phyloP scores from a whole-genome alignment of 2,113 vertebrate genomes.

The Oncorhynchus gorbuscha region DNA sequence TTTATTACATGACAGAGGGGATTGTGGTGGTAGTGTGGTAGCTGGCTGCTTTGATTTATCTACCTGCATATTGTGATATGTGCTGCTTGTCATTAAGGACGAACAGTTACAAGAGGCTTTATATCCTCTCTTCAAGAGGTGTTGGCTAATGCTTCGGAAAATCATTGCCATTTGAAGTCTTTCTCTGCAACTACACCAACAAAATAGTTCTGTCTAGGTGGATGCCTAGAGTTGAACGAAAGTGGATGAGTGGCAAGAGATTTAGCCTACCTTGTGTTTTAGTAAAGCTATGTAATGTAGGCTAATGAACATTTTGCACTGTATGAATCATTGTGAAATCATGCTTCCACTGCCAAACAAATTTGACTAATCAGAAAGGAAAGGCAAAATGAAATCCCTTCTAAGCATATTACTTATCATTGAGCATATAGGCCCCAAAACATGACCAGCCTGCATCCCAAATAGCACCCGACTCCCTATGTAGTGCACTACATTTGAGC shows the following conservation, averaged over 20 bases:
- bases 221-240: no score
- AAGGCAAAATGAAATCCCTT: no score
- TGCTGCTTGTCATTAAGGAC: conserved; percentile 52
- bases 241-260: no score
- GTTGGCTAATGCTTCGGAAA: conserved; percentile 30
- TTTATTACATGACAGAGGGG: conserved; percentile 64
- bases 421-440: neutral
- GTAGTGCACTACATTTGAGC: no score
- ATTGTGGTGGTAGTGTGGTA: conserved; percentile 1
- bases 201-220: no score
- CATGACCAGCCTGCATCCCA: neutral
- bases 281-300: no score
- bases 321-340: no score
- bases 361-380: no score
- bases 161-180: conserved; percentile 1
- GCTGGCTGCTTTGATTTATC: conserved; percentile 66
- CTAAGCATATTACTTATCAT: neutral
- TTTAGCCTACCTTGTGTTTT: no score
- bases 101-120: conserved; percentile 49
- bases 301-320: no score
- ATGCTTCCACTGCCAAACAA: no score
- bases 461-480: no score
- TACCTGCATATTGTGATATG: conserved; percentile 61
- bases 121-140: conserved; percentile 30
- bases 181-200: conserved; percentile 12